Base-by-base conservation (phyloP, 1,140 invertebrate genomes). In the Caerostris darwini region DNA sequence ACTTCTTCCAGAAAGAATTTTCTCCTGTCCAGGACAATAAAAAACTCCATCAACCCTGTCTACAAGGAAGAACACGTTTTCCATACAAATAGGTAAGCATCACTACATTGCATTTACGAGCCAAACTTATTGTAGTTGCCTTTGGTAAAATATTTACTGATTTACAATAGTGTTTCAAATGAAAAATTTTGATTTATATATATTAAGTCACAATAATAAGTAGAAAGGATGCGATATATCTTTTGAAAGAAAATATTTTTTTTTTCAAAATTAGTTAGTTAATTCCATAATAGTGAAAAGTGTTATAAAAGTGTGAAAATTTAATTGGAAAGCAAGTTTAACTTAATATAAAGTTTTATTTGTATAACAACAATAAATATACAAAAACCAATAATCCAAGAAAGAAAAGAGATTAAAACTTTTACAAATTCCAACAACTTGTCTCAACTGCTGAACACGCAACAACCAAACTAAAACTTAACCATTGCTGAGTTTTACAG, bases 41-140 rank as follows among this genome's bases (percentile, higher is more conserved):
- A 87, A 77, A 94, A 94, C 12, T 57, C 93, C 4, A 56, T 93
- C 8, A 93, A 67, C 59, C 94, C 94, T 5, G 54, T 94, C 17
- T 95, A 67, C 50, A 91, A 90, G 50, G 94, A 95, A 19, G 85
- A 95, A 6, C 85, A 93, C 19, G 17, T 88, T 8, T 93, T 90
- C 57, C 92, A 93, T 7, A 93, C 92, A 4, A 93, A 93, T 19
- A 87, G 67, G 92, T 93, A 59, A 59, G 3, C 3, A 85, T 17
- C 5, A 8, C 3, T 4, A 50, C 71, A 34, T 64, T 8, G 17
- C 61, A 10, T 17, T 64, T 64, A 8, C 17, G 8, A 64, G 3
- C 17, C 17, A 17, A 10, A 17, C 1, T 64, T 64, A 10, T 8
- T 64, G 8, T 10, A 64, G 8, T 10, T 10, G 8, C 1, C 8